Evolutionary conservation across 1,140 invertebrate species (phyloP), one percentile per base, ranked within the genome.

Genomic region (Phymorhynchus buccinoides): DNA sequence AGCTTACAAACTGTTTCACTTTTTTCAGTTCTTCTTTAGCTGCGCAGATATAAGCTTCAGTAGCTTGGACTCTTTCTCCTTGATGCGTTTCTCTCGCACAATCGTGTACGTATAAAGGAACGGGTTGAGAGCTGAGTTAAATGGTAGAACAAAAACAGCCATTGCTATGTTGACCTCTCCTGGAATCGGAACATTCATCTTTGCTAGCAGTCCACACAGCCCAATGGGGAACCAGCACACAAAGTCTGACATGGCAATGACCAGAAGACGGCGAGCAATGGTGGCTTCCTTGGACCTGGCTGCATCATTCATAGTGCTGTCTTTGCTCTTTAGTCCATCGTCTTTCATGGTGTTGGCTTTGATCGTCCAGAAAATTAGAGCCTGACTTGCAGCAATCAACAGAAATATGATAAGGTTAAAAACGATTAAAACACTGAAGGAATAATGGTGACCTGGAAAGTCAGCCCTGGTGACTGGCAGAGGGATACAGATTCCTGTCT

Each of bases 371-470:
- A 84, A 87, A 37, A 89, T 89, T n/a, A 77, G 30, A 18, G 84
- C 16, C 71, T 89, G 88, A 4, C 88, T 86, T n/a, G 71, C 42
- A 37, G 81, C 79, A 32, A 89, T 87, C 18, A 78, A 32, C 35
- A 77, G 73, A 37, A 77, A 77, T 6, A 77, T 18, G 35, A 39
- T 35, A 30, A 77, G 32, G 35, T 89, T 89, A 32, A 82, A 75
- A n/a, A 86, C 22, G n/a, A 88, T 79, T 37, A 89, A 85, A 6
- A 89, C 44, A 18, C 66, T 7, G 73, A 77, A 77, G 27, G n/a
- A 37, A 35, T 77, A 77, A 37, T 37, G n/a, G 39, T 27, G 35
- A 39, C 73, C 73, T 6, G 16, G 30, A 77, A n/a, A 39, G 32
- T 32, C 18, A n/a, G 16, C 32, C n/a, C 73, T 77, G 16, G 18